Conservation (phyloP, 2,888 invertebrate genomes). For the Callosobruchus maculatus region DNA sequence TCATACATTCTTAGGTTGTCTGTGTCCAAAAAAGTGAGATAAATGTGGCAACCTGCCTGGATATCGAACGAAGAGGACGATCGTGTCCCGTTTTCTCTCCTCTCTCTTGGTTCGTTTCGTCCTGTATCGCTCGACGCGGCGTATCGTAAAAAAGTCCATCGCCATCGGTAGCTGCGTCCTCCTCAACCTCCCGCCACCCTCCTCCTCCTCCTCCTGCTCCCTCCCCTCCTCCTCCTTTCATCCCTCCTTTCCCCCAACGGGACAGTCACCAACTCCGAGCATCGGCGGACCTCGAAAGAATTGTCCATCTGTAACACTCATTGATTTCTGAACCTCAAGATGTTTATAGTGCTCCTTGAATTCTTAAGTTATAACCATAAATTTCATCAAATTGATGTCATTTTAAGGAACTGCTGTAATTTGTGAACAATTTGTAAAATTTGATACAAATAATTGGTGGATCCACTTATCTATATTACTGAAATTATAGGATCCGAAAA, state of each 20-base stretch:
- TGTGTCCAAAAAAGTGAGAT: not conserved
- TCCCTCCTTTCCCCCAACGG: conserved; percentile 20
- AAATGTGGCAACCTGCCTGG: not conserved
- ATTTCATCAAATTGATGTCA: no score
- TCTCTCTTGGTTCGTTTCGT: not conserved
- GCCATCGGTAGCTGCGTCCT: conserved; percentile 28
- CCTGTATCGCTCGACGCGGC: conserved; percentile 7
- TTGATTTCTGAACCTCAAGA: no score
- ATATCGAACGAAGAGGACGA: not conserved
- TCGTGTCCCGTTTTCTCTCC: not conserved
- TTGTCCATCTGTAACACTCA: no score
- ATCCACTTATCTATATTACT: no score
- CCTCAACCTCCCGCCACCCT: conserved; percentile 29
- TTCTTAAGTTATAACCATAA: no score
- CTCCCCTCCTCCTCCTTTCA: conserved; percentile 32
- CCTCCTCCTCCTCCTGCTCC: conserved; percentile 30
- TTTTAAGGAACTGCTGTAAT: no score
- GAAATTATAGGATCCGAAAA: no score
- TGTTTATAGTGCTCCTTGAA: no score
- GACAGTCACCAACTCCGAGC: not conserved
- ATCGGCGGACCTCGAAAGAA: not conserved
- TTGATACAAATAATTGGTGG: no score
- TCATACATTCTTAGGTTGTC: no score
- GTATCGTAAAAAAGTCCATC: conserved; percentile 46
- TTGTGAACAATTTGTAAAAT: no score